Conservation (phyloP, 2,797 vertebrate species). For the Ceyx erithaca region DNA sequence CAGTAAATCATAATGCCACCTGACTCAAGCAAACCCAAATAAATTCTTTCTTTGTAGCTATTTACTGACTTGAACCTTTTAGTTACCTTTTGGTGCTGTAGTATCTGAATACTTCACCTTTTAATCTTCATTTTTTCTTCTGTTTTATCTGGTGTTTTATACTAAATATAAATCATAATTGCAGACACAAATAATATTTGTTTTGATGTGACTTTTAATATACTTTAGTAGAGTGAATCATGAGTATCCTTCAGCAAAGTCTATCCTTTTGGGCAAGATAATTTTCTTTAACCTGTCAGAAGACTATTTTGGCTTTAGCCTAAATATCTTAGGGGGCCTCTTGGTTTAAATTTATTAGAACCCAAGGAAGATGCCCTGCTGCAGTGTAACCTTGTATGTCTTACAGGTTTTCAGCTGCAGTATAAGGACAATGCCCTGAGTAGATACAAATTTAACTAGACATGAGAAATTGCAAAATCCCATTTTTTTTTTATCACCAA, state of each 20-base stretch:
- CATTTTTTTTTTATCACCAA: not conserved
- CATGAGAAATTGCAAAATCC: conserved; percentile 29
- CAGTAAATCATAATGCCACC: not conserved
- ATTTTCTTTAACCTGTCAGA: conserved; percentile 5
- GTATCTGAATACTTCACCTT: not conserved
- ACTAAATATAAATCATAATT: not conserved
- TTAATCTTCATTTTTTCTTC: not conserved
- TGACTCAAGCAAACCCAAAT: not conserved
- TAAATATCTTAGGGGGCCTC: not conserved
- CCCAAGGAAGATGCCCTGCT: not conserved
- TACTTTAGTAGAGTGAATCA: not conserved
- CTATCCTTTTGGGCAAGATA: not conserved
- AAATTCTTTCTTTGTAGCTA: not conserved
- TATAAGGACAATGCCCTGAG: not conserved
- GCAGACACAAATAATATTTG: not conserved
- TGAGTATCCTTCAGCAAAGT: conserved; percentile 2
- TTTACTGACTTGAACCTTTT: not conserved
- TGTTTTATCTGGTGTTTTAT: not conserved
- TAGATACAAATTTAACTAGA: conserved; percentile 47
- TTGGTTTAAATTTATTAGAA: conserved; percentile 45
- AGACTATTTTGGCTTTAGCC: conserved; percentile 16
- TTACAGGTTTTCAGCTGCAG: conserved; percentile 15
- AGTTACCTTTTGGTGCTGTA: not conserved
- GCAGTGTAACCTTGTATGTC: conserved; percentile 14
- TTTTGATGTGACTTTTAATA: not conserved